Conservation (phyloP, 2,888 invertebrate species). For the Eueremaeus valkanovi region DNA sequence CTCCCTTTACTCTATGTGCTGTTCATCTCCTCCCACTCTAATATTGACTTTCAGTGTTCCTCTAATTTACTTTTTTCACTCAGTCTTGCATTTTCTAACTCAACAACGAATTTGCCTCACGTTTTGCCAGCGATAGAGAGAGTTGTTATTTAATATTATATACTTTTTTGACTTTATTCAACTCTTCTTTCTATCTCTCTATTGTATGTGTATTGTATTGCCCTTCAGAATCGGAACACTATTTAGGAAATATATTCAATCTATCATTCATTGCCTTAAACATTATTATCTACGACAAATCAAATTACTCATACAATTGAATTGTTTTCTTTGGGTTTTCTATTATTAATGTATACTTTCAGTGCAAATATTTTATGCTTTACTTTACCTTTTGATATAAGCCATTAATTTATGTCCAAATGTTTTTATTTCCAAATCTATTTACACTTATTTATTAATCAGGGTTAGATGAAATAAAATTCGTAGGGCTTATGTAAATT, state of each 20-base stretch:
- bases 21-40: constrained; percentile 18
- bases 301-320: background rate
- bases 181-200: background rate
- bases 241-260: background rate
- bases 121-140: too few relatives aligned
- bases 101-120: background rate
- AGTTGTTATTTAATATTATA: constrained; percentile 11
- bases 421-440: background rate
- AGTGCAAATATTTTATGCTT: background rate
- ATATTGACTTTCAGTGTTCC: constrained; percentile 17
- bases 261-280: background rate
- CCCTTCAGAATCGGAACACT: background rate
- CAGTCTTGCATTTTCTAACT: background rate
- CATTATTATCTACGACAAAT: background rate
- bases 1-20: too few relatives aligned
- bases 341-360: background rate
- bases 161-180: background rate
- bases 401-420: background rate
- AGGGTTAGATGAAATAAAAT: too few relatives aligned
- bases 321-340: background rate
- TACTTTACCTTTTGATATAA: background rate
- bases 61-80: background rate
- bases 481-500: background rate
- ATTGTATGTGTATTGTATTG: background rate
- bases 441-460: too few relatives aligned